Percentiles rank a stretch among this genome's conserved stretches.
These are phyloP conservation scores for Sporophila hypoxantha DNA, from an alignment of 2,113 vertebrate genomes.

Conservation along the genomic window DNA sequence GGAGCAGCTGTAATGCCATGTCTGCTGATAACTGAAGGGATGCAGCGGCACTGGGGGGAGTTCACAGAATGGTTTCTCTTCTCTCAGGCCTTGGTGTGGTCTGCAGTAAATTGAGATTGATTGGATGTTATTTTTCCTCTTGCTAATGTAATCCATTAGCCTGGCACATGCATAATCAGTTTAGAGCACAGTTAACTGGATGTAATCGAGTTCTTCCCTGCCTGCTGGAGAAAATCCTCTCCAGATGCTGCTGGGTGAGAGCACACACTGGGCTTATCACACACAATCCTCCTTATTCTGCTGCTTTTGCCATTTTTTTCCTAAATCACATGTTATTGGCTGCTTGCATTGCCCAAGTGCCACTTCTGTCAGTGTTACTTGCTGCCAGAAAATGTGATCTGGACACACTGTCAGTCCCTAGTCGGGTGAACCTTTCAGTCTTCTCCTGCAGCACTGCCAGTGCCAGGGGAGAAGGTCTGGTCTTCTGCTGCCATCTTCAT, in stretches of 20 bases:
- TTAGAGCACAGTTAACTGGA: conserved; percentile 99
- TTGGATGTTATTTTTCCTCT: conserved; percentile 99
- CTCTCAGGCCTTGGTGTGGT: conserved; percentile 87
- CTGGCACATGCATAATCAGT: conserved; percentile 99
- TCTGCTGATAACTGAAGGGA: background rate
- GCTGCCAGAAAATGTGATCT: conserved; percentile 15
- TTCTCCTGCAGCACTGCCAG: background rate
- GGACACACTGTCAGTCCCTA: background rate
- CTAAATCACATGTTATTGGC: background rate
- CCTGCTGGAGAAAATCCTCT: conserved; percentile 97
- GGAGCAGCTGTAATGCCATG: background rate
- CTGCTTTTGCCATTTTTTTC: conserved; percentile 22
- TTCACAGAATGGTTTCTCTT: conserved; percentile 80
- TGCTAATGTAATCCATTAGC: conserved; percentile 99
- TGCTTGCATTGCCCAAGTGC: background rate
- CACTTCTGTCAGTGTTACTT: background rate
- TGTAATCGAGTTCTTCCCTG: conserved; percentile 99
- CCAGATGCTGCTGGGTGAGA: conserved; percentile 84
- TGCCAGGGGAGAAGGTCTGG: background rate
- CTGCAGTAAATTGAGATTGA: conserved; percentile 98
- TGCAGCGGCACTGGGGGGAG: conserved; percentile 42
- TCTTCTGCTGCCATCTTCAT: conserved; percentile 3
- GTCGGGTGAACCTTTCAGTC: background rate
- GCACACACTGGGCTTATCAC: conserved; percentile 47
- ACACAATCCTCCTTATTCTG: conserved; percentile 43